Base-by-base conservation (phyloP, 2,797 vertebrate genomes). In the Gymnothorax reevesii region DNA sequence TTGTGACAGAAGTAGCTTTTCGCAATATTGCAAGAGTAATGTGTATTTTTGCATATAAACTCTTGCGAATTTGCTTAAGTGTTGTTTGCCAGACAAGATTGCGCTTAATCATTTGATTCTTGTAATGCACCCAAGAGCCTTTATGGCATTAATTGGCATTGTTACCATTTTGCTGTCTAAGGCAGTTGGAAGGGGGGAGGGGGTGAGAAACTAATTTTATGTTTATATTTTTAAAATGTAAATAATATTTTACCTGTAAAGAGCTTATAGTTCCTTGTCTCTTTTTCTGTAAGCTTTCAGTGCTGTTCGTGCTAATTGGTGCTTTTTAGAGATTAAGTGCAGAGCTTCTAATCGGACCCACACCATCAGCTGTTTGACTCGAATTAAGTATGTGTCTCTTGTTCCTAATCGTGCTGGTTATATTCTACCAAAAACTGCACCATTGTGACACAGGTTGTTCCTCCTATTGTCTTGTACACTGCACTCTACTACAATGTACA, bases 41-140 rank as follows among this genome's bases (percentile, higher is more conserved):
- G 80, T 82, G 20, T 64, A 83, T 83, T 80, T 82, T 84, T 85
- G 80, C n/a, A 91, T 90, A 80, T 89, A 25, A 92, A 92, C 92
- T 85, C 93, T 94, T 93, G 90, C 27, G 90, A 54, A 83, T 57
- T 55, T 55, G 7, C 25, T 22, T 82, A 20, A 66, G 15, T 25
- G 52, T 57, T 82, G 77, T 82, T 15, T 82, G 54, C 54, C n/a
- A 57, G 13, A 20, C 79, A 55, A 57, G 54, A n/a, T 5, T 13
- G 15, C n/a, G 1, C 0, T 9, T 77, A 17, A 33, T 17, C 73
- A 49, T 49, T 77, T 42, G 73, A 42, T 49, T 77, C 52, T 13
- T 15, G 73, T 77, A 42, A 77, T 77, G 12, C 52, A 77, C 15
- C 49, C 8, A 75, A 75, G 71, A 13, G 42, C 13, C 1, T 42